Evolutionary conservation across 1,140 invertebrate species (phyloP).

Genomic region (Schlechtendalia chinensis): DNA sequence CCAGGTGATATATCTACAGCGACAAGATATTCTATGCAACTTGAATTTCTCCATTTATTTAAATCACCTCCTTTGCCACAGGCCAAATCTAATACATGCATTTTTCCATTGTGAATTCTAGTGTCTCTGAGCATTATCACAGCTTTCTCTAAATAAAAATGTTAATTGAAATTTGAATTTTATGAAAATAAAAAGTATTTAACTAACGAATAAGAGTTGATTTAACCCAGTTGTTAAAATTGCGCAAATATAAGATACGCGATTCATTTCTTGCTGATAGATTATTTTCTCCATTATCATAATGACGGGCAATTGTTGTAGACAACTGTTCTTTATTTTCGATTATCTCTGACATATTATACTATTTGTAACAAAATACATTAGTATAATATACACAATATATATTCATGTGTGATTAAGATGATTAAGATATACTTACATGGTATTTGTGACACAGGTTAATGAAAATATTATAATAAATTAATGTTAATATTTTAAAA

Average conservation of each 20-base stretch:
- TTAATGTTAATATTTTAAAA: no score
- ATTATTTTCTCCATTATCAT: slow-evolving; percentile 78
- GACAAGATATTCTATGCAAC: slow-evolving; percentile 78
- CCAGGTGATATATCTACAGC: slow-evolving; percentile 92
- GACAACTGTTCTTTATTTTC: slow-evolving; percentile 23
- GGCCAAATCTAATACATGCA: slow-evolving; percentile 72
- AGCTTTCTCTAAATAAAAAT: slow-evolving; percentile 61
- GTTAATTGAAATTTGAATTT: neutral
- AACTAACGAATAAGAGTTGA: slow-evolving; percentile 82
- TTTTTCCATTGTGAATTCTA: slow-evolving; percentile 61
- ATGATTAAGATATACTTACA: neutral
- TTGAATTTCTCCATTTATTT: slow-evolving; percentile 85
- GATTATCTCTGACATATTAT: slow-evolving; percentile 22
- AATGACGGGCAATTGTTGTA: slow-evolving; percentile 82
- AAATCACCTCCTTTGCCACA: slow-evolving; percentile 97
- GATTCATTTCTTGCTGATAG: slow-evolving; percentile 76
- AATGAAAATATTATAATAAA: no score
- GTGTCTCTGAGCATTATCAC: slow-evolving; percentile 64
- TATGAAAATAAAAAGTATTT: neutral
- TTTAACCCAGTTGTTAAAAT: slow-evolving; percentile 99
- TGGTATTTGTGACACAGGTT: neutral
- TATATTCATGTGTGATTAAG: neutral
- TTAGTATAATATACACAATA: no score
- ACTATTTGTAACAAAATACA: no score
- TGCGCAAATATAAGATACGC: slow-evolving; percentile 87